A percentile compares a stretch with the other conserved stretches of the same genome.
Evolutionary conservation across 2,797 vertebrate species (phyloP).

Genomic region (Psittacula echo): DNA sequence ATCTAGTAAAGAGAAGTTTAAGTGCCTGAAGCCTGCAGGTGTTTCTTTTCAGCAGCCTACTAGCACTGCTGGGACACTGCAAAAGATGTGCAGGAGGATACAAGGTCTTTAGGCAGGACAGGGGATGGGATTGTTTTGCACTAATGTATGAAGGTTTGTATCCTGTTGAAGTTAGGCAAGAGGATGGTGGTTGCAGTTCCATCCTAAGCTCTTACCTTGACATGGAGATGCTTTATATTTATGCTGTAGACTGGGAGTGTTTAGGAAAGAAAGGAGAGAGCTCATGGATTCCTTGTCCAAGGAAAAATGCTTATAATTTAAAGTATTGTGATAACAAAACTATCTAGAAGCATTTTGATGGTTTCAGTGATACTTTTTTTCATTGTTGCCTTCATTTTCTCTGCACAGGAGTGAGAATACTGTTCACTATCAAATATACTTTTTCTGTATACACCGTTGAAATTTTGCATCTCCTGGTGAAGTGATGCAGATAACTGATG

Average conservation of each 20-base stretch:
- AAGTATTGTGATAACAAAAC: neutral
- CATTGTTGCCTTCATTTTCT: neutral
- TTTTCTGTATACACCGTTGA: neutral
- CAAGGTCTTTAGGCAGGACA: accelerated
- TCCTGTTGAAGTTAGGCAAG: neutral
- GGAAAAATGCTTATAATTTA: neutral
- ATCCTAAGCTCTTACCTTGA: neutral
- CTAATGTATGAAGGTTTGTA: neutral
- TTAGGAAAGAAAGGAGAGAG: neutral
- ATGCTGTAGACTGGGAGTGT: neutral
- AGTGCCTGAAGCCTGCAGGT: neutral
- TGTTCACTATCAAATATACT: neutral
- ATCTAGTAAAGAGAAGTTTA: neutral
- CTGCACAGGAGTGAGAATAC: neutral
- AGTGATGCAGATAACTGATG: neutral
- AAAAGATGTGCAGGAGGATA: neutral
- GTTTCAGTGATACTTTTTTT: neutral
- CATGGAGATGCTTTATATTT: neutral
- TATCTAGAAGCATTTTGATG: neutral
- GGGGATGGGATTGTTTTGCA: neutral
- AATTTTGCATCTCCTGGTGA: neutral
- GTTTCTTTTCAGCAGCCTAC: neutral
- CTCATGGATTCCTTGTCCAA: neutral
- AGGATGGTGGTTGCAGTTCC: neutral
- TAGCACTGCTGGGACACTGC: neutral